phyloP scores from a whole-genome alignment of 2,888 invertebrate species.

The Pollenia griseotomentosa region DNA sequence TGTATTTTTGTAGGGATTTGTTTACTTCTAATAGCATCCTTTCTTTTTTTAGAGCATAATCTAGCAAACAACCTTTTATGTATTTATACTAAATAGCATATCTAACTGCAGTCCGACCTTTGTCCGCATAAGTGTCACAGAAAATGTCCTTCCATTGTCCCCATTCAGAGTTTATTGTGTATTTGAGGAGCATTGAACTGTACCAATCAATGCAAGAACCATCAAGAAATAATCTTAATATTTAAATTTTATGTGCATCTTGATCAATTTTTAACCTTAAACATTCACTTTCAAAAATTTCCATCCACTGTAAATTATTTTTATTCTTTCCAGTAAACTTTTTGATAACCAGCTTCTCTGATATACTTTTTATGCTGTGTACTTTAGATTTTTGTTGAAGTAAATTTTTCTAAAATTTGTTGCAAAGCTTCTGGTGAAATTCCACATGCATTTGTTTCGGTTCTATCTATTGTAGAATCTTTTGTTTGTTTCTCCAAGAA shows the following conservation, averaged over 20 bases:
- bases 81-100: slow-evolving; percentile 76
- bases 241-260: not conserved
- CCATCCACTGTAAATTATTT: no score
- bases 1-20: no score
- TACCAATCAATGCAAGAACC: slow-evolving; percentile 74
- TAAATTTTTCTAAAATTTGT: no score
- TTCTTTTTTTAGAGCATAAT: slow-evolving; percentile 74
- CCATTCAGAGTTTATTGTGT: slow-evolving; percentile 73
- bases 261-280: no score
- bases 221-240: not conserved
- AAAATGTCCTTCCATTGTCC: slow-evolving; percentile 71
- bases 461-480: no score
- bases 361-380: no score
- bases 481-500: slow-evolving; percentile 23
- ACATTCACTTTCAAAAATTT: no score
- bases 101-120: slow-evolving; percentile 75
- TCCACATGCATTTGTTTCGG: no score
- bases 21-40: slow-evolving; percentile 39
- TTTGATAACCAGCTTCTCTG: no score
- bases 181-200: slow-evolving; percentile 72
- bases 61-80: slow-evolving; percentile 75
- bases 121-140: slow-evolving; percentile 76
- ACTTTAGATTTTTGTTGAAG: no score
- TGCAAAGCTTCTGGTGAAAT: no score
- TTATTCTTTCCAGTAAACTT: no score